Base-by-base conservation (phyloP, 2,797 vertebrate genomes). In the Melopsittacus undulatus region DNA sequence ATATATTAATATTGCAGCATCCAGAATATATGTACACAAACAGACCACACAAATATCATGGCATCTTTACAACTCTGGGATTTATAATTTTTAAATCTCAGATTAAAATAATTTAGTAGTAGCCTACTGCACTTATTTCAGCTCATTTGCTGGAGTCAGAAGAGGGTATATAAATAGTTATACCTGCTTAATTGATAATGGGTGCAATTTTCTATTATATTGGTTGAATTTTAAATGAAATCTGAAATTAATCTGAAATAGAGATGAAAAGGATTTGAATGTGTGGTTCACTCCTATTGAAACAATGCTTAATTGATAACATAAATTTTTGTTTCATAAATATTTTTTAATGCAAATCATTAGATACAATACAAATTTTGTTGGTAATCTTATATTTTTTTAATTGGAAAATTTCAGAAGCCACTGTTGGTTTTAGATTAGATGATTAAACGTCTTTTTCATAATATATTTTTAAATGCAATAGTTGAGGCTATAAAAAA, bases 1-100 rank as follows among this genome's bases (percentile, higher is more conserved):
- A 88, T 23, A 40, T 84, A 82, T 80, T 90, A 95, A 89, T 91
- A 74, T 56, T 67, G 23, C n/a, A 83, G 23, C 24, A 86, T 78
- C 49, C 61, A 91, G 83, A 95, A 80, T 72, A 45, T 69, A 80
- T 80, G 40, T 88, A 52, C 59, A 69, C 23, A 87, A 66, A 51
- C 18, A 89, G 48, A 62, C 38, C 30, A 36, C 20, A 69, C 32
- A n/a, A 67, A 73, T 72, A 90, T 18, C 18, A 52, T 24, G 68
- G 7, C 32, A 77, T n/a, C 63, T 85, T 95, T 94, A 74, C 38
- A 73, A 5, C n/a, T 67, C 42, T 46, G 22, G 19, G 40, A 62
- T 64, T 91, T 94, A 20, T 83, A 10, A 86, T 45, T 84, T 80
- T 63, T 52, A 80, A 87, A 72, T 51, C 29, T 54, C 29, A 43